These are phyloP conservation scores for Oryzias javanicus DNA, from an alignment of 2,113 vertebrate species.

Conservation along the genomic window DNA sequence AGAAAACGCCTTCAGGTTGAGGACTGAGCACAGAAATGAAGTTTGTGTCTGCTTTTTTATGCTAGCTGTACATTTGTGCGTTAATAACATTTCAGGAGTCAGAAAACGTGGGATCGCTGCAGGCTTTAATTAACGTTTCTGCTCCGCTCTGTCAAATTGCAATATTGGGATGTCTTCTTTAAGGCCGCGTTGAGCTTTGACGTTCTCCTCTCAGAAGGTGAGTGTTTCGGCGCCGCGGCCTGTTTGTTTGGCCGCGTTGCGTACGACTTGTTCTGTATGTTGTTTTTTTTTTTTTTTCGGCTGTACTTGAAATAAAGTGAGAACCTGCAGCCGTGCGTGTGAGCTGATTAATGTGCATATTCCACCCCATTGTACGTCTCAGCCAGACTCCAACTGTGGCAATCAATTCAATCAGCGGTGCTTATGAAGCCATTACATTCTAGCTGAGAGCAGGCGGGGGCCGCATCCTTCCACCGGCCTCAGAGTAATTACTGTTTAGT, in stretches of 20 bases:
- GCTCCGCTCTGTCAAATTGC: background rate
- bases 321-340: conserved; percentile 37
- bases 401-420: conserved; percentile 76
- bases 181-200: background rate
- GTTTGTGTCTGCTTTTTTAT: background rate
- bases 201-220: too few relatives aligned
- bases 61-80: background rate
- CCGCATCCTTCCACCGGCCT: conserved; percentile 65
- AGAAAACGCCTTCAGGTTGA: too few relatives aligned
- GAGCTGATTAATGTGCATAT: conserved; percentile 70
- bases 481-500: conserved; percentile 67
- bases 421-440: conserved; percentile 77
- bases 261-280: conserved; percentile 31
- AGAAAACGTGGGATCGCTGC: background rate
- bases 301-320: conserved; percentile 62
- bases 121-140: conserved; percentile 13
- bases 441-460: conserved; percentile 65
- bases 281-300: conserved; percentile 1
- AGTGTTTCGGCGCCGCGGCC: too few relatives aligned
- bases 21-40: too few relatives aligned
- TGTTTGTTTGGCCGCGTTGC: conserved; percentile 6
- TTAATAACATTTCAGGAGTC: background rate
- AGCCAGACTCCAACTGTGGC: conserved; percentile 72
- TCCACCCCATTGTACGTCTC: conserved; percentile 57
- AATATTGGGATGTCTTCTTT: background rate